Evolutionary conservation across 2,888 invertebrate species (phyloP).

Genomic region (Strigamia maritima): DNA sequence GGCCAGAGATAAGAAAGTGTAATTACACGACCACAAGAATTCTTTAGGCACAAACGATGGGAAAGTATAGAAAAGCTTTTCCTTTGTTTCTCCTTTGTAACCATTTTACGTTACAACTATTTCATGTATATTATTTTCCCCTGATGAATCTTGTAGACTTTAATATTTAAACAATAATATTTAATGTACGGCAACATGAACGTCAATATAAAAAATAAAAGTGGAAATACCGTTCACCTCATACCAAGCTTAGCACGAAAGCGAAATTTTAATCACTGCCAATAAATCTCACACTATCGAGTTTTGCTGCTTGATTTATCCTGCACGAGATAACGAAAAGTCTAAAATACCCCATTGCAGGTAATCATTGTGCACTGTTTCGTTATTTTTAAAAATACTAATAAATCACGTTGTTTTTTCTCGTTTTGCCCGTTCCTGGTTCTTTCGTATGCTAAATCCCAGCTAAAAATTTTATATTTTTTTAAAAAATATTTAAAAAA

Average conservation of each 20-base stretch:
- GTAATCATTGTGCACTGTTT: not conserved
- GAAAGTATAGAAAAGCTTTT: not conserved
- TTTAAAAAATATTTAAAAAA: conserved; percentile 1
- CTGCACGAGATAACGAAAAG: not conserved
- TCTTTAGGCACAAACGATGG: conserved; percentile 30
- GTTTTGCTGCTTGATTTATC: not conserved
- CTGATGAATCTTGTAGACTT: not conserved
- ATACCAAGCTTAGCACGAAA: not conserved
- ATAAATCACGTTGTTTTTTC: not conserved
- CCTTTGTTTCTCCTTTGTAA: conserved; percentile 21
- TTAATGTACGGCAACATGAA: not conserved
- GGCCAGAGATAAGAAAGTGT: conserved; percentile 31
- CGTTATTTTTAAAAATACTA: not conserved
- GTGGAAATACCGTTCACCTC: not conserved
- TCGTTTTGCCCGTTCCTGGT: not conserved
- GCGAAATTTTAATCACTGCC: not conserved
- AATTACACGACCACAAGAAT: conserved; percentile 34
- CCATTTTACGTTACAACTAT: conserved; percentile 20
- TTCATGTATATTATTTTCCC: not conserved
- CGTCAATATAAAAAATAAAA: not conserved
- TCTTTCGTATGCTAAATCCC: too few relatives aligned
- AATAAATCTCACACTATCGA: not conserved
- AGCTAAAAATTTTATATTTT: not conserved
- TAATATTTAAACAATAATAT: not conserved
- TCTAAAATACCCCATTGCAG: not conserved